Evolutionary conservation across 2,797 vertebrate genomes (phyloP), one percentile per base, ranked within the genome.

Genomic region (Lithobates pipiens): DNA sequence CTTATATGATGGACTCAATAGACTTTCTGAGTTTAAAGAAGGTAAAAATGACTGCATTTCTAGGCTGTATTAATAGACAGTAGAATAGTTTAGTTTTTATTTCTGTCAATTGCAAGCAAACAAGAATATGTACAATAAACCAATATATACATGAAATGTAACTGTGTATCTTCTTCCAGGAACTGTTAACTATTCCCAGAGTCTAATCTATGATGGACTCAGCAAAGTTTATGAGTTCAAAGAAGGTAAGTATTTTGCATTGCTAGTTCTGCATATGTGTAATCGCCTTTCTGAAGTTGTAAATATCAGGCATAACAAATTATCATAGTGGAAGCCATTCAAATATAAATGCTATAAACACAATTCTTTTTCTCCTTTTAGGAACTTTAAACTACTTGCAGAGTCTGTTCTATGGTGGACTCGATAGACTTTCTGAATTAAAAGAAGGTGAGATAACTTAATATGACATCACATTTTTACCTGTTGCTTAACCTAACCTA

Each of bases 161-260:
- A 70, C 88, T 34, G 54, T 90, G 89, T 42, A 88, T 25, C 76
- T 25, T 88, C 89, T 71, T 85, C 75, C 90, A 99, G 98, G 91
- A 88, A 96, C 97, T 89, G 95, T 96, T 88, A 97, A 97, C 88
- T 98, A 95, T 92, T 98, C 99, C 92, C 97, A 99, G 54, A 99
- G 98, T 85, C 92, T 99, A 82, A 97, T 97, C 70, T 88, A 98
- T 90, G 95, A 94, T 27, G 95, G 95, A 65, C 16, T 82, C 16
- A 82, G 74, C 23, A 70, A 92, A 67, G 2, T 67, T 67, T 67
- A 8, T 25, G 63, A 67, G 11, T 25, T 67, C 25, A 67, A 27
- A 67, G 63, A 67, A 67, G 63, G 63, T 67, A 67, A 67, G 63
- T 67, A 67, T 25, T 61, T 61, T 61, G 21, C 21, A 61, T 61